Percentiles rank a stretch among this genome's conserved stretches.
phyloP scores from a whole-genome alignment of 2,113 vertebrate genomes.

The Sceloporus tristichus region DNA sequence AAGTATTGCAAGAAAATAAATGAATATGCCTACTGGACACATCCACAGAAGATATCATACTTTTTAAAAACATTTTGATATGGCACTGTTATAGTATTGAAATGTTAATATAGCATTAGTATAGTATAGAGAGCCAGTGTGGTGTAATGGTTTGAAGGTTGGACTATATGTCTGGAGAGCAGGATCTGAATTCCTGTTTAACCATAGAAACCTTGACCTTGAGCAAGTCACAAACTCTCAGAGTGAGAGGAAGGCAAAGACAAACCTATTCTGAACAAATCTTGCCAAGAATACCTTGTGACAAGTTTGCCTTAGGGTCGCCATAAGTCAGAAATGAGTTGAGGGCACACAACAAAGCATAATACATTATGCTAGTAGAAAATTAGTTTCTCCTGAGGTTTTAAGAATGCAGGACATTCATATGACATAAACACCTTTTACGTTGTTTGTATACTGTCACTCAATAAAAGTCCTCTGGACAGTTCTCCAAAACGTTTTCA shows the following conservation, averaged over 20 bases:
- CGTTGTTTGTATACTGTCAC: neutral
- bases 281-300: no score
- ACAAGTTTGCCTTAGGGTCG: no score
- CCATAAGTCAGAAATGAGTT: no score
- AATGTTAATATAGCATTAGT: neutral
- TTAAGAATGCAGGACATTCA: neutral
- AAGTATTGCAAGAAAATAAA: slow-evolving; percentile 59
- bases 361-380: neutral
- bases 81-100: neutral
- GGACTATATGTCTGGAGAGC: no score
- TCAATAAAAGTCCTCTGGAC: neutral
- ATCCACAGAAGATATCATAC: neutral
- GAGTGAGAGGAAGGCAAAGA: no score
- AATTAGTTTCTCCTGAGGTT: neutral
- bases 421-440: neutral
- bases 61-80: neutral
- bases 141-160: no score
- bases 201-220: no score
- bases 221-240: no score
- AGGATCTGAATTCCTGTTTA: no score
- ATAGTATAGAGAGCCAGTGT: neutral
- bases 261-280: no score
- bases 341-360: neutral
- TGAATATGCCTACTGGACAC: slow-evolving; percentile 38
- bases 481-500: neutral